phyloP scores from a whole-genome alignment of 1,140 invertebrate genomes.

The Meloidogyne hapla region DNA sequence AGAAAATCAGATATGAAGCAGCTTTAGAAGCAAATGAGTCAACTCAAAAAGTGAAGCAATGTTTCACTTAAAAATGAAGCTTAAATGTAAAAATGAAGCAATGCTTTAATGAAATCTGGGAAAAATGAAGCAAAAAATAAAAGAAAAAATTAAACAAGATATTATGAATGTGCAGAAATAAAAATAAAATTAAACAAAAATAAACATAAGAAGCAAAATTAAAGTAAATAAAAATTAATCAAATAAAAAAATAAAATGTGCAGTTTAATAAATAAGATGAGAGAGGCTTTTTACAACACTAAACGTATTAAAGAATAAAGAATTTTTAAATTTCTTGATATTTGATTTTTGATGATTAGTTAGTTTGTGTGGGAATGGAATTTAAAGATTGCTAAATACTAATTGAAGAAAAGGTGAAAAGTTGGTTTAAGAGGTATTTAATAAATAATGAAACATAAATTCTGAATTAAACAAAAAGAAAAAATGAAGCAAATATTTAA shows the following conservation, averaged over 20 bases:
- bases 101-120: too few relatives aligned
- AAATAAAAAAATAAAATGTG: conserved; percentile 6
- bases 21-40: too few relatives aligned
- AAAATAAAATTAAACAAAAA: not conserved
- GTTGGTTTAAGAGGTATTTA: not conserved
- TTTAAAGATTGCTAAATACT: not conserved
- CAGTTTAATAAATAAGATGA: not conserved
- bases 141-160: not conserved
- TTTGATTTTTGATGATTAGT: not conserved
- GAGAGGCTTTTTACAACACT: not conserved
- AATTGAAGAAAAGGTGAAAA: not conserved
- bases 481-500: too few relatives aligned
- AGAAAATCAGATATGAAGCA: too few relatives aligned
- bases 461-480: not conserved
- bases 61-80: too few relatives aligned
- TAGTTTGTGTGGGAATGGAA: not conserved
- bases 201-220: not conserved
- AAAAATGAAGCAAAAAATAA: too few relatives aligned
- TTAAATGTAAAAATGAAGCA: too few relatives aligned
- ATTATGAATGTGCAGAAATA: not conserved
- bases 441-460: not conserved
- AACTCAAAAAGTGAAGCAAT: too few relatives aligned
- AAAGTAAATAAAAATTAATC: not conserved
- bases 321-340: conserved; percentile 4
- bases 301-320: not conserved